A percentile compares a stretch with the other conserved stretches of the same genome.
phyloP scores from a whole-genome alignment of 2,797 vertebrate species.

The Schizopygopsis pylzovi region DNA sequence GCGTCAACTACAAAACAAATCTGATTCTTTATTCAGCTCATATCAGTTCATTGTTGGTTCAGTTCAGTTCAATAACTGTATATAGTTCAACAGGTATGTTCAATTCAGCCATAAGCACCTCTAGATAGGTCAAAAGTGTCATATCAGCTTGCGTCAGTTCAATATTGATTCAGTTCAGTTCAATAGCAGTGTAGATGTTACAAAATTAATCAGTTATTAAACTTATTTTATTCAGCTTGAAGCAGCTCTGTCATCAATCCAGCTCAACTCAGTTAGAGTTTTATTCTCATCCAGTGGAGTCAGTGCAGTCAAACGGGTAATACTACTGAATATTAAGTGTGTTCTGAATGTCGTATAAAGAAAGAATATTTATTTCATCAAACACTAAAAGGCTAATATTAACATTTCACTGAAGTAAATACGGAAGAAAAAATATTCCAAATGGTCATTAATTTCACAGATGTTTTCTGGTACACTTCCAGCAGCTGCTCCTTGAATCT shows the following conservation, averaged over 20 bases:
- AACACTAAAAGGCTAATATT: constrained; percentile 1
- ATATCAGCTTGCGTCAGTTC: not conserved
- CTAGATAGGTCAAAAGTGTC: not conserved
- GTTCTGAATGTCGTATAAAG: not conserved
- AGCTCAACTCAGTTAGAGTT: not conserved
- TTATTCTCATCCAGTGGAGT: not conserved
- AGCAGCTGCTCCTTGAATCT: not conserved
- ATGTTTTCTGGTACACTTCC: constrained; percentile 1
- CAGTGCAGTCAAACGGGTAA: not conserved
- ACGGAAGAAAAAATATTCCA: not conserved
- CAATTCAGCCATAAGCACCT: too few relatives aligned
- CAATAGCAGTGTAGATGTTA: not conserved
- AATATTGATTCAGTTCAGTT: not conserved
- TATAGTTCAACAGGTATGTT: too few relatives aligned
- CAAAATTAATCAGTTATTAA: not conserved
- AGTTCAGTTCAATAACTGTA: too few relatives aligned
- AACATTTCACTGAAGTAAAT: not conserved
- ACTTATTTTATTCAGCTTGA: not conserved
- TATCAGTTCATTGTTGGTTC: too few relatives aligned
- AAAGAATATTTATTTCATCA: not conserved
- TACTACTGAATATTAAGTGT: not conserved
- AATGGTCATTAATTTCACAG: constrained; percentile 4
- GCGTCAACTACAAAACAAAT: too few relatives aligned
- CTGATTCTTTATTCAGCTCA: not conserved
- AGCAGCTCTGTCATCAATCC: not conserved